These are phyloP conservation scores for Meleagris gallopavo DNA, from an alignment of 2,113 vertebrate genomes.

Conservation along the genomic window DNA sequence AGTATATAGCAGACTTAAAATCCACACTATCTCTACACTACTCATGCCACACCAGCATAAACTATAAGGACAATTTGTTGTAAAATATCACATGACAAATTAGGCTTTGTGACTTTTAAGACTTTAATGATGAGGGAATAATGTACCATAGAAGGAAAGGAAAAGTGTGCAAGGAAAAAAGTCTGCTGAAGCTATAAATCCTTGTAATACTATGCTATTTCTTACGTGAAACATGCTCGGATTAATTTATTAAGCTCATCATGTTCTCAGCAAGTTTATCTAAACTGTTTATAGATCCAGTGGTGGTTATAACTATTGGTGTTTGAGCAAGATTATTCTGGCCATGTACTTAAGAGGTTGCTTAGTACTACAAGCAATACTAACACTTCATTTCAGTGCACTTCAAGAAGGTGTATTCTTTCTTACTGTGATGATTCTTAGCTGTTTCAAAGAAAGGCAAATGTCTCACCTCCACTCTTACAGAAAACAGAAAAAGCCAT, in stretches of 20 bases:
- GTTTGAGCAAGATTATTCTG: neutral
- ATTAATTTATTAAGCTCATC: neutral
- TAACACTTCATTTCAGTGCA: neutral
- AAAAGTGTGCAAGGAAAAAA: neutral
- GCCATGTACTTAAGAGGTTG: neutral
- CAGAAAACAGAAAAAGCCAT: neutral
- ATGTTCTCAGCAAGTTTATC: neutral
- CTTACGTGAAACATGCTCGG: neutral
- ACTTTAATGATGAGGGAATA: neutral
- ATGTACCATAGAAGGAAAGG: accelerated
- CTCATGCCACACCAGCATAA: neutral
- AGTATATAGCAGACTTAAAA: neutral
- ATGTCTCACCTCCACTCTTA: neutral
- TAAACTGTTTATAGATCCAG: neutral
- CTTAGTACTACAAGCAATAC: neutral
- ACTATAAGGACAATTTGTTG: neutral
- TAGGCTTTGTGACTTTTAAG: neutral
- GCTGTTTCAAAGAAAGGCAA: neutral
- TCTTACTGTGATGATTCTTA: neutral
- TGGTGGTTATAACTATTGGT: neutral
- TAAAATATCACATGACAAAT: neutral
- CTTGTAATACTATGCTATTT: neutral
- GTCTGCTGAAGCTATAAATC: neutral
- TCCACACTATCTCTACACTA: neutral
- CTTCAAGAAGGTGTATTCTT: neutral